phyloP scores from a whole-genome alignment of 1,140 invertebrate species.

The Aphelinus atriplicis region DNA sequence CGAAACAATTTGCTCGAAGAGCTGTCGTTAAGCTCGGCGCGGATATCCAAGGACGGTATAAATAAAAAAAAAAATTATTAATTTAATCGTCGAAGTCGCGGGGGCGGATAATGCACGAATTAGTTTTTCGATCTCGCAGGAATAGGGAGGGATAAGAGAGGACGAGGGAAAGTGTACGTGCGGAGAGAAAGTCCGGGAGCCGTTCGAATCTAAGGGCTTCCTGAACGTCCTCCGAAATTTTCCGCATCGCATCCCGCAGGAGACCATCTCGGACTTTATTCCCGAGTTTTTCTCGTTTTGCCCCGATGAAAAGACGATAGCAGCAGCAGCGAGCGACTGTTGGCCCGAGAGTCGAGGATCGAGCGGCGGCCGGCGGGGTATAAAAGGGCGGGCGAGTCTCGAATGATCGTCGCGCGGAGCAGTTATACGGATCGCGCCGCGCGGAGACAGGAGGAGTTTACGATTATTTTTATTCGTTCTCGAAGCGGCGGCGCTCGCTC shows the following conservation, averaged over 20 bases:
- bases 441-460: slow-evolving; percentile 31
- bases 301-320: slow-evolving; percentile 31
- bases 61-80: no score
- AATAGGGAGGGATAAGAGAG: not conserved
- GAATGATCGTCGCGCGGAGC: slow-evolving; percentile 24
- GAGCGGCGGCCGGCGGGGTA: slow-evolving; percentile 1
- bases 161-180: not conserved
- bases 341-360: not conserved
- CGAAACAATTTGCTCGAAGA: no score
- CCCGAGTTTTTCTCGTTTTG: slow-evolving; percentile 32
- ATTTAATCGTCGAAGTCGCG: no score
- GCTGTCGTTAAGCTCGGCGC: no score
- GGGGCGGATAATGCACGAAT: slow-evolving; percentile 2
- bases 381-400: slow-evolving; percentile 35
- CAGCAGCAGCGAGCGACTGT: no score
- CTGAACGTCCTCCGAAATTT: slow-evolving; percentile 34
- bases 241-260: slow-evolving; percentile 33
- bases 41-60: no score
- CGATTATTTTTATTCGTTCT: slow-evolving; percentile 54
- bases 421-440: slow-evolving; percentile 1
- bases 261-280: slow-evolving; percentile 35
- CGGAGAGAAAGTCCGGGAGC: slow-evolving; percentile 10
- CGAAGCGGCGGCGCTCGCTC: slow-evolving; percentile 34
- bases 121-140: slow-evolving; percentile 5
- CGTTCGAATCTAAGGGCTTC: slow-evolving; percentile 33